These are phyloP conservation scores for Thunnus albacares DNA, from an alignment of 2,797 vertebrate species.

Conservation along the genomic window DNA sequence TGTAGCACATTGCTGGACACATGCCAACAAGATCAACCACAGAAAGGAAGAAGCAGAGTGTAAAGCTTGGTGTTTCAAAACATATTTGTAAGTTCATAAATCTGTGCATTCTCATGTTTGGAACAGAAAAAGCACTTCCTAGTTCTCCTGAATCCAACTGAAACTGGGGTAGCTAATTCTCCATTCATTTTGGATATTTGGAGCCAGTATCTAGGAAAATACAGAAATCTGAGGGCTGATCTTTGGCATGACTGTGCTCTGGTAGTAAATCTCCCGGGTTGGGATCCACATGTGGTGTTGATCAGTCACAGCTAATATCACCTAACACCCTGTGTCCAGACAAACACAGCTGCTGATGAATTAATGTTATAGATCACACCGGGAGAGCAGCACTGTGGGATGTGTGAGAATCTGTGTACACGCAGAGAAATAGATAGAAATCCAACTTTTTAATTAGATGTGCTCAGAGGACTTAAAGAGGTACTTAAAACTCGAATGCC, in stretches of 20 bases:
- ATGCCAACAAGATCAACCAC: conserved; percentile 43
- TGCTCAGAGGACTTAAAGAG: background rate
- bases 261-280: conserved; percentile 62
- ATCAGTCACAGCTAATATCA: conserved; percentile 83
- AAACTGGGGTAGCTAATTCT: background rate
- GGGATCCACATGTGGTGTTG: conserved; percentile 75
- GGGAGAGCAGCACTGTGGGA: conserved; percentile 21
- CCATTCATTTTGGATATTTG: conserved; percentile 23
- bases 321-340: conserved; percentile 67
- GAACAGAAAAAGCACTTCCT: background rate
- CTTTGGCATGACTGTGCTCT: conserved; percentile 55
- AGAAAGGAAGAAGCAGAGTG: conserved; percentile 30
- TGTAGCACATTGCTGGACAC: conserved; percentile 57
- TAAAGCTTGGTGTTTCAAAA: conserved; percentile 8
- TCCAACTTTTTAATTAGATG: background rate
- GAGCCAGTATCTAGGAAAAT: conserved; percentile 34
- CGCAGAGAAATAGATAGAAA: conserved; percentile 1
- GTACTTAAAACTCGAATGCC: background rate
- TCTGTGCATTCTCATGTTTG: background rate
- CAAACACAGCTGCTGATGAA: conserved; percentile 78
- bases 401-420: conserved; percentile 22
- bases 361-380: conserved; percentile 63
- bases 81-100: background rate
- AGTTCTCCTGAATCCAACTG: background rate
- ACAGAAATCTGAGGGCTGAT: conserved; percentile 38